Base-by-base conservation (phyloP, 2,888 invertebrate genomes). In the Reticulitermes lucifugus region DNA sequence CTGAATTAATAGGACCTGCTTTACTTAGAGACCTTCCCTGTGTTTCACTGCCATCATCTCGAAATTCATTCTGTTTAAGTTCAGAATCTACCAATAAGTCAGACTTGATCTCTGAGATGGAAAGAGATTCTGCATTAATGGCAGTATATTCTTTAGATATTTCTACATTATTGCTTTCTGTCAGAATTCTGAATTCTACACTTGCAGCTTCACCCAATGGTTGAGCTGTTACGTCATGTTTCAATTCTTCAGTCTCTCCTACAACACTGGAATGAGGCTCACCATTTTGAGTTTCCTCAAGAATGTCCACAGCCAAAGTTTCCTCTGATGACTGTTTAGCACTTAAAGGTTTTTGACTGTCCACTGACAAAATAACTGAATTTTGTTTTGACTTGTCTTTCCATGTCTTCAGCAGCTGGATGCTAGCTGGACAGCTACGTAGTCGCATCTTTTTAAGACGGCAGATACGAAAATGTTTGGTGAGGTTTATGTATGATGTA, bases 391-490 rank as follows among this genome's bases (percentile, higher is more conserved):
- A 21, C 5, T 73, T 5, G 5, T 35, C 21, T 41, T 41, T 73
- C 25, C 41, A 21, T 41, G 10, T 73, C 41, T 73, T 73, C 21
- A 73, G 41, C 35, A 35, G 25, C 41, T 73, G 73, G 18, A 79
- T 79, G 59, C 55, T 79, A 29, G 29, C 51, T n/a, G 51, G 51
- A 29, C 51, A n/a, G 35, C 22, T 79, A 9, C 35, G 77, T 4
- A n/a, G 46, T 12, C 46, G 35, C 59, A 9, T 25, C 60, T 43
- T 65, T 43, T 81, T 81, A 22, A 70, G n/a, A n/a, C 43, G 43
- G 59, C 83, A 83, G 25, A 73, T 35, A 55, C 83, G 83, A 73
- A 46, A 75, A 29, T 83, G 83, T 55, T 83, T 83, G 35, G 75
- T 75, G 12, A 83, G 73, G 55, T 83, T 75, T 14, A 73, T 18